Evolutionary conservation across 2,113 vertebrate genomes (phyloP).

Genomic region (Leucopsar rothschildi): DNA sequence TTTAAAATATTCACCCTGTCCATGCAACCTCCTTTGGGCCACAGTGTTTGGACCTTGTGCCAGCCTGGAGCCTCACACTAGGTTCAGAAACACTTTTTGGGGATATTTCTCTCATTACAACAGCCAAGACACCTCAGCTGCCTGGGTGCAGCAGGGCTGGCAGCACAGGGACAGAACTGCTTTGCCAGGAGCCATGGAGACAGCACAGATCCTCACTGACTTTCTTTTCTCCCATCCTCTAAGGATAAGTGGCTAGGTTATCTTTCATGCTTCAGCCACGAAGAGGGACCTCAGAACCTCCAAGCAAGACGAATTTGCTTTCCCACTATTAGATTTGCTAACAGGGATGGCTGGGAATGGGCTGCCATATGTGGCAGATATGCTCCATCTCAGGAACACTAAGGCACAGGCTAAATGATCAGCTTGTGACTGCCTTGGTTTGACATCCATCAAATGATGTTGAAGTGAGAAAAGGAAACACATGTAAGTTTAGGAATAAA

Average conservation of each 20-base stretch:
- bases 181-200: not conserved
- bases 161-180: not conserved
- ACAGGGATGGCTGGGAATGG: not conserved
- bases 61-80: not conserved
- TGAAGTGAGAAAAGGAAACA: not conserved
- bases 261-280: not conserved
- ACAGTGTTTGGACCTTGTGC: not conserved
- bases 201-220: not conserved
- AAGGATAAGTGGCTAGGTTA: not conserved
- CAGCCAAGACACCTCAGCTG: not conserved
- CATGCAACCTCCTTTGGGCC: not conserved
- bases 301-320: not conserved
- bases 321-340: not conserved
- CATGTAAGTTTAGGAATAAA: not conserved
- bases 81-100: not conserved
- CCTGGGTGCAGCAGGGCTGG: not conserved
- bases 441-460: not conserved
- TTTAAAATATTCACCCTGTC: not conserved
- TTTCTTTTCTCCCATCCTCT: not conserved
- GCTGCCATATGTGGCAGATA: rapidly evolving
- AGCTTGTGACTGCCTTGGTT: not conserved
- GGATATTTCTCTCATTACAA: not conserved
- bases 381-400: not conserved
- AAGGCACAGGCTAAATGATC: not conserved
- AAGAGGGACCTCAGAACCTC: not conserved